Percentiles rank a stretch among this genome's conserved stretches.
Conservation (phyloP, 2,888 invertebrate genomes). For the Cremastobaeus sp. region DNA sequence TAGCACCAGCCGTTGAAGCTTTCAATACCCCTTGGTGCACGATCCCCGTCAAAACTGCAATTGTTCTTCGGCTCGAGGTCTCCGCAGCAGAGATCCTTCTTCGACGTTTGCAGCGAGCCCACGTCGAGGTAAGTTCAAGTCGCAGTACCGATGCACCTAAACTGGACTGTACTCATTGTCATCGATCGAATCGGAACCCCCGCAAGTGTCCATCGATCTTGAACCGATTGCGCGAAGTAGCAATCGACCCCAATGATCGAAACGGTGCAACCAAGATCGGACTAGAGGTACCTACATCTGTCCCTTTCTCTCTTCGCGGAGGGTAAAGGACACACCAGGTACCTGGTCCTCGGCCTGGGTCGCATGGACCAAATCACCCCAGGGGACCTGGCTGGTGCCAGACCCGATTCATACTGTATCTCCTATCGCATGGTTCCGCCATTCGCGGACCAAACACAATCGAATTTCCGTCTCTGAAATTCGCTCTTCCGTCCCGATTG, state of each 20-base stretch:
- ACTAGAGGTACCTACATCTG: constrained; percentile 1
- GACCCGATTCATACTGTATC: too few relatives aligned
- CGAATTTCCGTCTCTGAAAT: constrained; percentile 1
- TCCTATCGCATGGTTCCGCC: constrained; percentile 9
- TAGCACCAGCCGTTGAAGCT: constrained; percentile 13
- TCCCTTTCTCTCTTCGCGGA: constrained; percentile 10
- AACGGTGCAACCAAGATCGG: constrained; percentile 16
- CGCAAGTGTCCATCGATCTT: constrained; percentile 42
- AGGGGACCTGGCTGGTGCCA: too few relatives aligned
- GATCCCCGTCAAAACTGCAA: constrained; percentile 70
- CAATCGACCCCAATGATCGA: constrained; percentile 25
- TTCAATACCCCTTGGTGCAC: constrained; percentile 14
- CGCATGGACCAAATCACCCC: too few relatives aligned
- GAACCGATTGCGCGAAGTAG: constrained; percentile 30
- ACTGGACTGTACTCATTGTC: constrained; percentile 40
- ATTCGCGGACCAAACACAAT: background rate
- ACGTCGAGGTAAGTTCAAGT: constrained; percentile 65
- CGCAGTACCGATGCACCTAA: constrained; percentile 39
- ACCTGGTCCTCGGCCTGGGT: constrained; percentile 6
- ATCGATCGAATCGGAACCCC: constrained; percentile 53
- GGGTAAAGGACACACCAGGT: constrained; percentile 7
- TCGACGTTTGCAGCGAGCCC: constrained; percentile 63
- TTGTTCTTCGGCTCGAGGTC: constrained; percentile 73
- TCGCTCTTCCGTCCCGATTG: background rate
- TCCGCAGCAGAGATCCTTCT: constrained; percentile 65